These are phyloP conservation scores for Anabacerthia variegaticeps DNA, from an alignment of 2,797 vertebrate genomes.

Conservation along the genomic window DNA sequence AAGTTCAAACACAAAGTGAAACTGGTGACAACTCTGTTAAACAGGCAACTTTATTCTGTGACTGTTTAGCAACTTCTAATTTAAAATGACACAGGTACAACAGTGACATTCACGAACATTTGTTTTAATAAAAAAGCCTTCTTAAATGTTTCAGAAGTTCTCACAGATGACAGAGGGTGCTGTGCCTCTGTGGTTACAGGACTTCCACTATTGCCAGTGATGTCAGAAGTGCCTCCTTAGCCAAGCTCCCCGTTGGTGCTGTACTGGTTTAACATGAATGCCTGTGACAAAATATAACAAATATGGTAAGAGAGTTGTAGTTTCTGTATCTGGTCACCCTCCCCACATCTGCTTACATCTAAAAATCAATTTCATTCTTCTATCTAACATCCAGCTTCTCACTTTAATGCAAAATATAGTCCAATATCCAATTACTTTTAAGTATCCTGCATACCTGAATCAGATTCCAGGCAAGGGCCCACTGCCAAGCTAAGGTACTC, in stretches of 20 bases:
- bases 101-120: not conserved
- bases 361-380: not conserved
- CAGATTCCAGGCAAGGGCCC: not conserved
- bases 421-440: not conserved
- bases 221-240: not conserved
- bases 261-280: not conserved
- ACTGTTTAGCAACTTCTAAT: not conserved
- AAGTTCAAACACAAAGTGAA: not conserved
- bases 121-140: not conserved
- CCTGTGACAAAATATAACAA: slow-evolving; percentile 8
- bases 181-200: not conserved
- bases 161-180: not conserved
- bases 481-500: not conserved
- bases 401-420: not conserved
- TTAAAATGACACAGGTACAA: not conserved
- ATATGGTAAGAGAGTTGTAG: not conserved
- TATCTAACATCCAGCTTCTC: not conserved
- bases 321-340: not conserved
- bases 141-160: not conserved
- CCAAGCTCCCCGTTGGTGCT: not conserved
- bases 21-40: not conserved
- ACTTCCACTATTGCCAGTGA: not conserved
- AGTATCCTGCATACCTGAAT: not conserved
- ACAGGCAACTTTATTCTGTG: not conserved
- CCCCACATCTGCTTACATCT: not conserved